phyloP scores from a whole-genome alignment of 2,113 vertebrate species.

The Erythrolamprus reginae region DNA sequence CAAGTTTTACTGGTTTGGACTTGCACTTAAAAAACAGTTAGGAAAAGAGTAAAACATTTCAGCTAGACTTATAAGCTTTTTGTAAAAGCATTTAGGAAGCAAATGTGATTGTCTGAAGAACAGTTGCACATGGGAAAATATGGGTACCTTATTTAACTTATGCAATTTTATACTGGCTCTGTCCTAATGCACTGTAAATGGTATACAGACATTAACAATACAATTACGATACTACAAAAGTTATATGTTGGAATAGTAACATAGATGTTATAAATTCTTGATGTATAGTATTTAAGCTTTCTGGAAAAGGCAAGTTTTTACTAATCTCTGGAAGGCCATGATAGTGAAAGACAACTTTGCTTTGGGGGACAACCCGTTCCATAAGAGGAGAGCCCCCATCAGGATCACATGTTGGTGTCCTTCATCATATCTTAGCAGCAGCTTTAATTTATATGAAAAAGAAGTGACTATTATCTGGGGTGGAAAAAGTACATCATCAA shows the following conservation, averaged over 20 bases:
- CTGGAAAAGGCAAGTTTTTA: not conserved
- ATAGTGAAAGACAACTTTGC: not conserved
- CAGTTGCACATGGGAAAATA: not conserved
- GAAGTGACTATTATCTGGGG: not conserved
- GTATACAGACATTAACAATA: not conserved
- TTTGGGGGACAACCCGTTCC: not conserved
- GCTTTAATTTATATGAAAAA: not conserved
- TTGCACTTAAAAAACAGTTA: not conserved
- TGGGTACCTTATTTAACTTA: not conserved
- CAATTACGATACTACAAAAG: not conserved
- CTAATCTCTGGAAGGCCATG: not conserved
- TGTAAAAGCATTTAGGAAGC: not conserved
- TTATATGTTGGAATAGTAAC: not conserved
- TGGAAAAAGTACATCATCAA: not conserved
- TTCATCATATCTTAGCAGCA: not conserved
- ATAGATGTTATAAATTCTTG: not conserved
- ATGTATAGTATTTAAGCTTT: not conserved
- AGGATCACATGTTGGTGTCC: not conserved
- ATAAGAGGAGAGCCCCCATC: not conserved
- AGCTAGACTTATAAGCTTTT: not conserved
- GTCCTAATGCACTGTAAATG: not conserved
- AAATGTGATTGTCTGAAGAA: not conserved
- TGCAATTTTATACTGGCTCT: not conserved
- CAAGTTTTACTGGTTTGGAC: not conserved
- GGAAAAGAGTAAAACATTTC: not conserved